A percentile compares a stretch with the other conserved stretches of the same genome.
phyloP scores from a whole-genome alignment of 2,888 invertebrate genomes.

The Danaus chrysippus region DNA sequence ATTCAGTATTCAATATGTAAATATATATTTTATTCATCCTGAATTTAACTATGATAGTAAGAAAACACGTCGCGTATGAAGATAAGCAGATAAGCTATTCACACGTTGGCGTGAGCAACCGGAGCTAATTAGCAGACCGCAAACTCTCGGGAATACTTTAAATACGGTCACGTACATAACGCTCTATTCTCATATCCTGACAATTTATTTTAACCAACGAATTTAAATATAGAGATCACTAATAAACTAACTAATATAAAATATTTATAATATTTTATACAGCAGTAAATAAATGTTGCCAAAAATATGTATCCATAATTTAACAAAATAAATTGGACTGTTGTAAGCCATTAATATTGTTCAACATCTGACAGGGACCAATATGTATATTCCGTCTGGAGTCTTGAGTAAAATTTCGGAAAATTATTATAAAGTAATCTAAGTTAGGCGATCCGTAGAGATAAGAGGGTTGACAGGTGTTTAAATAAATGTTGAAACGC shows the following conservation, averaged over 20 bases:
- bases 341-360: conserved; percentile 59
- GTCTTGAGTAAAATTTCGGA: conserved; percentile 60
- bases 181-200: conserved; percentile 40
- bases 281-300: neutral
- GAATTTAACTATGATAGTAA: conserved; percentile 10
- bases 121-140: conserved; percentile 64
- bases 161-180: conserved; percentile 38
- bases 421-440: conserved; percentile 76
- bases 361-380: conserved; percentile 60
- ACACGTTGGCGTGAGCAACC: conserved; percentile 52
- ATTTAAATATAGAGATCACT: conserved; percentile 10
- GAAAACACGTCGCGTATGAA: conserved; percentile 41
- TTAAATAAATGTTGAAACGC: conserved; percentile 61
- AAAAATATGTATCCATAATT: conserved; percentile 38
- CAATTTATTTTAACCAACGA: conserved; percentile 40
- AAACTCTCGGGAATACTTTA: conserved; percentile 59
- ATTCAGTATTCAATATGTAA: conserved; percentile 18
- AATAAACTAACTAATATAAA: no score
- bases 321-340: conserved; percentile 46
- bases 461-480: conserved; percentile 68
- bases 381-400: conserved; percentile 54
- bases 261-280: no score
- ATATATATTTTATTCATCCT: neutral
- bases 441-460: conserved; percentile 65
- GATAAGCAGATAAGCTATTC: conserved; percentile 59